These are phyloP conservation scores for Rallus limicola DNA, from an alignment of 2,113 vertebrate species.

Conservation along the genomic window DNA sequence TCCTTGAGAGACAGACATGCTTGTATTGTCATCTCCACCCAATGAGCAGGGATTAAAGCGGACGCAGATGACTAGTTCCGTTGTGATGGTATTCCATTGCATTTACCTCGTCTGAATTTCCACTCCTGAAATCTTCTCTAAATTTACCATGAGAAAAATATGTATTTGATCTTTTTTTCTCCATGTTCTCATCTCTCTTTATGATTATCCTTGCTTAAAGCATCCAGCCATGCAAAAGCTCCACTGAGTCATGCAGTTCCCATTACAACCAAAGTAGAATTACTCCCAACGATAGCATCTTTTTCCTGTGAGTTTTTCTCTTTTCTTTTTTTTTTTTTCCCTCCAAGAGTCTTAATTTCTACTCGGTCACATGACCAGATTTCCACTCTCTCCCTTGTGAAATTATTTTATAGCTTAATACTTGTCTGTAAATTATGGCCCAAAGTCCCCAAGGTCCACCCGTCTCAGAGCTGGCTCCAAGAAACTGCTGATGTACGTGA, in stretches of 20 bases:
- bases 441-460: background rate
- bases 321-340: background rate
- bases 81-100: background rate
- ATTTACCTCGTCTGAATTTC: background rate
- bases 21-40: background rate
- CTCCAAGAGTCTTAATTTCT: background rate
- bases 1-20: background rate
- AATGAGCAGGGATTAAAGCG: background rate
- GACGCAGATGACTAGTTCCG: background rate
- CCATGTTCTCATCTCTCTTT: slow-evolving; percentile 32
- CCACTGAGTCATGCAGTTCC: slow-evolving; percentile 27
- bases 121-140: background rate
- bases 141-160: slow-evolving; percentile 36
- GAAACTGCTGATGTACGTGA: background rate
- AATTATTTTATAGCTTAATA: background rate
- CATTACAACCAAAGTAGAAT: slow-evolving; percentile 26
- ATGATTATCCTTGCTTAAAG: slow-evolving; percentile 43
- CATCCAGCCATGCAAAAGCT: slow-evolving; percentile 44
- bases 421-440: background rate
- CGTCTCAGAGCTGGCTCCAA: background rate
- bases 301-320: background rate
- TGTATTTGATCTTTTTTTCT: background rate
- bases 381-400: background rate
- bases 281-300: slow-evolving; percentile 20
- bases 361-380: background rate